Evolutionary conservation across 2,888 invertebrate genomes (phyloP), one percentile per base, ranked within the genome.

Genomic region (Horisme vitalbata): DNA sequence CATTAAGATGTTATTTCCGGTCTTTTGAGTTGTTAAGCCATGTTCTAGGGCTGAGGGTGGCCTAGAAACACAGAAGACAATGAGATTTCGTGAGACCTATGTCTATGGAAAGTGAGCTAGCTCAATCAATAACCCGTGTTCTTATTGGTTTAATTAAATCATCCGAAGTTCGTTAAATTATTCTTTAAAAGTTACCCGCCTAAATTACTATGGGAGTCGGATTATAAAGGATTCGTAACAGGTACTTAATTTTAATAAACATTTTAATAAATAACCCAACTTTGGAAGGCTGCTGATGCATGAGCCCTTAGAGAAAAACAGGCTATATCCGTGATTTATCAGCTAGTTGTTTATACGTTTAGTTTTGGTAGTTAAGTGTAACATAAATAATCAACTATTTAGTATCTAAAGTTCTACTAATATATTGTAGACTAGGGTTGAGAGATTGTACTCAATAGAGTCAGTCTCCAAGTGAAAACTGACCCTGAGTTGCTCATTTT

Each of bases 61-160:
- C n/a, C n/a, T n/a, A n/a, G 20, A 20, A 20, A 20, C 5, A 20
- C 20, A 20, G 20, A 20, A 20, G 20, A 5, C 6, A 20, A 8
- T 20, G 1, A 3, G 20, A 2, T 3, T 2, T 20, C 6, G 1
- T 3, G 1, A 8, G 1, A 20, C 4, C 3, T 20, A 4, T 8
- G 23, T 11, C 11, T 1, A 7, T n/a, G 13, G n/a, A n/a, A 8
- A 34, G 3, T 34, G 39, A 36, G 4, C 49, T 32, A 44, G 35
- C 49, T 44, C 11, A 13, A 6, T 11, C n/a, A n/a, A 5, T 6
- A 9, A 20, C 6, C 20, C 27, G n/a, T 15, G 23, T 8, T 32
- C 43, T 32, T 44, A 49, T 49, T 71, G 79, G 71, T 75, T 79
- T 79, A 80, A 84, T 84, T 81, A 79, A 83, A 83, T 77, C 71